A percentile compares a stretch with the other conserved stretches of the same genome.
Conservation (phyloP, 2,113 vertebrate species). For the Hirundichthys speculiger region DNA sequence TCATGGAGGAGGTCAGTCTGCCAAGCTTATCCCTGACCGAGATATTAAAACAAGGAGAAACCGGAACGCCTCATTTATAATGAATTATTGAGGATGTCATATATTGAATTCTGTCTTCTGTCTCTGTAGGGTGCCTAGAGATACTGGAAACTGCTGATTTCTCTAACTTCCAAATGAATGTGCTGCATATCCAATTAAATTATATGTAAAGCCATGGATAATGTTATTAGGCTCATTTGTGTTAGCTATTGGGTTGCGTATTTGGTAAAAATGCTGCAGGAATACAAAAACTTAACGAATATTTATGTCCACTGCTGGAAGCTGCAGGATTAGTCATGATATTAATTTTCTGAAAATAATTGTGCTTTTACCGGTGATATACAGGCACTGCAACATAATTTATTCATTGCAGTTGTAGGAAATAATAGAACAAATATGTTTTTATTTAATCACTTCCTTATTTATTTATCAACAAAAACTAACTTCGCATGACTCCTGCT, state of each 20-base stretch:
- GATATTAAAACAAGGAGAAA: constrained; percentile 59
- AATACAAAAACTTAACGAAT: constrained; percentile 22
- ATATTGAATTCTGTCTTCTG: constrained; percentile 73
- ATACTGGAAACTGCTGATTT: constrained; percentile 68
- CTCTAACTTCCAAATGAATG: constrained; percentile 69
- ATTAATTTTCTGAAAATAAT: too few species aligned
- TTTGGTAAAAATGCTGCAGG: constrained; percentile 31
- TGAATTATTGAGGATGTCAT: constrained; percentile 79
- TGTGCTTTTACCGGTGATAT: neutral
- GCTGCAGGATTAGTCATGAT: neutral
- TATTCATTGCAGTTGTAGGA: too few species aligned
- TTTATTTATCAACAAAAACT: neutral
- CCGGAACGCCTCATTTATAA: constrained; percentile 56
- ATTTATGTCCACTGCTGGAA: constrained; percentile 4
- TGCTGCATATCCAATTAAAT: constrained; percentile 70
- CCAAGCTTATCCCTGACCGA: constrained; percentile 28
- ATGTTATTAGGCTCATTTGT: constrained; percentile 60
- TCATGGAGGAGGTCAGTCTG: constrained; percentile 37
- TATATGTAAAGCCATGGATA: constrained; percentile 67
- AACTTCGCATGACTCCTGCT: constrained; percentile 10
- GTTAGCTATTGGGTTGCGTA: constrained; percentile 45
- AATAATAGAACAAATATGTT: neutral
- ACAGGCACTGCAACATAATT: too few species aligned
- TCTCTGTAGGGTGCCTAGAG: constrained; percentile 64
- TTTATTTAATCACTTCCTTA: neutral